Conservation (phyloP, 2,888 invertebrate species). For the Drosophila kuntzei region DNA sequence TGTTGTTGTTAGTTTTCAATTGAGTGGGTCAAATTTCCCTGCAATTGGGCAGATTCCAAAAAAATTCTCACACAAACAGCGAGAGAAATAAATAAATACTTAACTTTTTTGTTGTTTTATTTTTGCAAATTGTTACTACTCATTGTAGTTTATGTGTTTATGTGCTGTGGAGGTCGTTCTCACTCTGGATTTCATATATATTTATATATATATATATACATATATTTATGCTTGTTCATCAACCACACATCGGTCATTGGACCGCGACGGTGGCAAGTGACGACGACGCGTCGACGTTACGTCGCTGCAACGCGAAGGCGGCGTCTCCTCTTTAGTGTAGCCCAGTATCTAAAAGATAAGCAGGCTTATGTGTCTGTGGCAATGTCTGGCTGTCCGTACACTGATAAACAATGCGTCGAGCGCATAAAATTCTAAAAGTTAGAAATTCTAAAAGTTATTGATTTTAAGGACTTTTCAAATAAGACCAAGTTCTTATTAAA, state of each 20-base stretch:
- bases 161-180: slow-evolving; percentile 76
- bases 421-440: too few relatives aligned
- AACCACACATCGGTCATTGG: slow-evolving; percentile 74
- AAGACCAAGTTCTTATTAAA: too few relatives aligned
- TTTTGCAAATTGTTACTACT: slow-evolving; percentile 45
- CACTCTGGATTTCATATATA: too few relatives aligned
- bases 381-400: too few relatives aligned
- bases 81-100: slow-evolving; percentile 13
- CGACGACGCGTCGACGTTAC: slow-evolving; percentile 17
- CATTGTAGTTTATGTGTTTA: slow-evolving; percentile 46
- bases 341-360: not conserved
- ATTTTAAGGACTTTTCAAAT: too few relatives aligned
- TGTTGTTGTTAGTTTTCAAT: slow-evolving; percentile 54
- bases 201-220: not conserved
- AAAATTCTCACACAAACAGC: slow-evolving; percentile 31
- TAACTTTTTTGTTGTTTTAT: slow-evolving; percentile 22
- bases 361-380: not conserved
- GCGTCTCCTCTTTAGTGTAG: slow-evolving; percentile 28
- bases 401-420: too few relatives aligned
- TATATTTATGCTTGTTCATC: slow-evolving; percentile 61
- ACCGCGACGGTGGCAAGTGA: slow-evolving; percentile 61
- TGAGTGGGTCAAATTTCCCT: slow-evolving; percentile 69
- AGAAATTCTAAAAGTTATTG: too few relatives aligned
- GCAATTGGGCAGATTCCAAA: slow-evolving; percentile 58
- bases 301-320: slow-evolving; percentile 64